A percentile compares a stretch with the other conserved stretches of the same genome.
Evolutionary conservation across 2,888 invertebrate genomes (phyloP).

Genomic region (Eilema griseolum): DNA sequence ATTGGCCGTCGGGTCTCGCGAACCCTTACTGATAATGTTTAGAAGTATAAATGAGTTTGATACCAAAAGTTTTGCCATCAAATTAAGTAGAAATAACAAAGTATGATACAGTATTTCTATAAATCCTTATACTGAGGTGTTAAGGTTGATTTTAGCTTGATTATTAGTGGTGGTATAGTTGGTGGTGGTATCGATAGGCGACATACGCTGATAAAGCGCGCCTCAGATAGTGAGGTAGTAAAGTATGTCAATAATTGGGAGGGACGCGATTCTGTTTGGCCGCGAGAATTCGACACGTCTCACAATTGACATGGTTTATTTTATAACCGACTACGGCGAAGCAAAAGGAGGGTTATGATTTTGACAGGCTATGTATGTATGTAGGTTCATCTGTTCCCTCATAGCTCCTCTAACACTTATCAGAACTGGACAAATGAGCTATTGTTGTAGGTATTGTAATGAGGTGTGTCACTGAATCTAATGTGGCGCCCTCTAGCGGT

Average conservation of each 20-base stretch:
- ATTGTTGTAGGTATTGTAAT: too few species aligned
- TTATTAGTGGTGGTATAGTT: slow-evolving; percentile 25
- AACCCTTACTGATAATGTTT: slow-evolving; percentile 71
- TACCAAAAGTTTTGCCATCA: slow-evolving; percentile 81
- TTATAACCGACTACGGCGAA: too few species aligned
- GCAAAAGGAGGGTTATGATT: too few species aligned
- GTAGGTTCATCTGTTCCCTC: too few species aligned
- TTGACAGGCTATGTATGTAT: too few species aligned
- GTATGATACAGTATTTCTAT: not conserved
- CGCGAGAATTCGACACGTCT: slow-evolving; percentile 45
- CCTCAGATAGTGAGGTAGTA: slow-evolving; percentile 75
- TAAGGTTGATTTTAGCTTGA: slow-evolving; percentile 54
- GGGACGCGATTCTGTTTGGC: slow-evolving; percentile 67
- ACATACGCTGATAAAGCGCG: slow-evolving; percentile 80
- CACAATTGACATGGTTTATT: too few species aligned
- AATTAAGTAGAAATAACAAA: slow-evolving; percentile 77
- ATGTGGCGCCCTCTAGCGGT: too few species aligned
- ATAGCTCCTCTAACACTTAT: too few species aligned
- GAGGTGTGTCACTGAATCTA: too few species aligned
- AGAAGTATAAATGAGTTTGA: slow-evolving; percentile 78
- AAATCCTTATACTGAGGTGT: slow-evolving; percentile 19
- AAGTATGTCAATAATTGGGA: slow-evolving; percentile 82
- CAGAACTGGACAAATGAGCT: too few species aligned
- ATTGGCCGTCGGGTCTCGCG: slow-evolving; percentile 64
- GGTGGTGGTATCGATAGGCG: slow-evolving; percentile 53